Percentiles rank a stretch among this genome's conserved stretches.
These are phyloP conservation scores for Thecophora atra DNA, from an alignment of 2,888 invertebrate genomes.

Conservation along the genomic window DNA sequence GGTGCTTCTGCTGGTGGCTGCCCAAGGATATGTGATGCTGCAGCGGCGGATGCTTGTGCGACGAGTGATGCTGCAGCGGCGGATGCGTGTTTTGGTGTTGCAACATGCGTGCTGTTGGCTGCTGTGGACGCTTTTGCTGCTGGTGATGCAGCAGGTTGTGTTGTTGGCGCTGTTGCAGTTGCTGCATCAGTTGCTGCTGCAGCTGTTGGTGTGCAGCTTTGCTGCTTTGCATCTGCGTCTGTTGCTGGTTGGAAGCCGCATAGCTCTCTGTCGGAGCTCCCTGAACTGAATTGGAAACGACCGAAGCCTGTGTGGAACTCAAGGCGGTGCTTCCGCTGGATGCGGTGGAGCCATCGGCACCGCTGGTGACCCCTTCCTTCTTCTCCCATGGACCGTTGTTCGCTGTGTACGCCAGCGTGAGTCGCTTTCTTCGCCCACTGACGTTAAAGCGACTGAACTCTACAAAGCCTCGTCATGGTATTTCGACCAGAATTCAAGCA, in stretches of 20 bases:
- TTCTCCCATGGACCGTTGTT: conserved; percentile 63
- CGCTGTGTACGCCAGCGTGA: conserved; percentile 59
- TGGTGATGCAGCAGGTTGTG: conserved; percentile 40
- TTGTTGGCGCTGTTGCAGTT: conserved; percentile 30
- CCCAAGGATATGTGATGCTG: conserved; percentile 66
- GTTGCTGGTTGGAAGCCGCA: conserved; percentile 18
- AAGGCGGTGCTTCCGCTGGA: conserved; percentile 33
- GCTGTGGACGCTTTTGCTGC: conserved; percentile 44
- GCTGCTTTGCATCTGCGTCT: background rate
- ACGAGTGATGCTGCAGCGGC: conserved; percentile 48
- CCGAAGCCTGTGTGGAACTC: conserved; percentile 13
- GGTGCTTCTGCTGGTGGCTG: conserved; percentile 51
- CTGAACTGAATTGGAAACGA: conserved; percentile 10
- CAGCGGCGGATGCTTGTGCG: conserved; percentile 54
- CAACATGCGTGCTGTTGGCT: conserved; percentile 36
- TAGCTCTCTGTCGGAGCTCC: background rate
- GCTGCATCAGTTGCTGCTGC: conserved; percentile 36
- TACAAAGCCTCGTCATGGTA: no score
- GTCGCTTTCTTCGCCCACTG: background rate
- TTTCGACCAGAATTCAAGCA: no score
- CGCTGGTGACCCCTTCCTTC: conserved; percentile 44
- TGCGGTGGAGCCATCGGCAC: conserved; percentile 25
- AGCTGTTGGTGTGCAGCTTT: conserved; percentile 29
- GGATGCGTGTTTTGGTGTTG: conserved; percentile 54
- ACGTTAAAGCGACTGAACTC: no score